Evolutionary conservation across 2,113 vertebrate species (phyloP), one percentile per base, ranked within the genome.

Genomic region (Labeo rohita): DNA sequence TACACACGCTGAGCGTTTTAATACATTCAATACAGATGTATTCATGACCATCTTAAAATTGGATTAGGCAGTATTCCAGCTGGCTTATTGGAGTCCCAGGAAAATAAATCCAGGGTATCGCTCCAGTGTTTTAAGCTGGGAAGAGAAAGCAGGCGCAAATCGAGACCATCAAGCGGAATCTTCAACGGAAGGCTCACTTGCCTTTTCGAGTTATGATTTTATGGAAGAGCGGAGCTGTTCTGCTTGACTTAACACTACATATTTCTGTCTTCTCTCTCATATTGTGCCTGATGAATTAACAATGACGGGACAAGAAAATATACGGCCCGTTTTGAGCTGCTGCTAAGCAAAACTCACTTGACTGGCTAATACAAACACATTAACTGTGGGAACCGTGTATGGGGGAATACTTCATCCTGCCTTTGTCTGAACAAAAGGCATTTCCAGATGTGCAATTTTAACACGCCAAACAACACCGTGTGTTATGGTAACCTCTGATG

Each of bases 11-110:
- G 28, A 52, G 63, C 76, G 36, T 80, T 80, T 61, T 70, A 70
- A 83, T 85, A 73, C 76, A 75, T 84, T 87, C 61, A 47, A 36
- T 84, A 68, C 3, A 75, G 84, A 54, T 74, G 84, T 76, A 87
- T 81, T 79, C 78, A 87, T 70, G 23, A 84, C 16, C 65, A 61
- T 78, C 79, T 89, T 86, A 36, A 80, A 88, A 88, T 77, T 80
- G 77, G 86, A 88, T 89, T 83, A 83, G 54, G 76, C 80, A 10
- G 23, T 80, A 88, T 86, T 78, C 72, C 76, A 87, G 80, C 80
- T 86, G 85, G 63, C 80, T 89, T 85, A 84, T 87, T 79, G 9
- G 34, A 61, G 66, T 34, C 63, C 50, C 43, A 75, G 82, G 84
- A 52, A 77, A 84, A 81, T 15, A 7, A 50, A 68, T 74, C 84